phyloP scores from a whole-genome alignment of 2,113 vertebrate species.

The Tenebrosternarchus preto region DNA sequence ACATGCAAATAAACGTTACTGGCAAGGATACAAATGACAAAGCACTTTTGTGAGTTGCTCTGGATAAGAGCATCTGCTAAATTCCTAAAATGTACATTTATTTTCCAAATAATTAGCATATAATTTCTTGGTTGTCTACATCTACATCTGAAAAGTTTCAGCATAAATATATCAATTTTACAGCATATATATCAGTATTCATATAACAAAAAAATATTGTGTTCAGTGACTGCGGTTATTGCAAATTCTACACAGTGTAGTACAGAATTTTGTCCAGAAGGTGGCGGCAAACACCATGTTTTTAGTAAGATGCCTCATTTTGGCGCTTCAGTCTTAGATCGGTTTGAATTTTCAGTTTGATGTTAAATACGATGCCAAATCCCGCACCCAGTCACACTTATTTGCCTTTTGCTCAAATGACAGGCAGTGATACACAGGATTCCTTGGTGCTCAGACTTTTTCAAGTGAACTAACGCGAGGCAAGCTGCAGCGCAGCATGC shows the following conservation, averaged over 20 bases:
- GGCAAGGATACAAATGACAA: too few species aligned
- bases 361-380: background rate
- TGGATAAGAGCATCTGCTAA: too few species aligned
- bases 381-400: background rate
- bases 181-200: too few species aligned
- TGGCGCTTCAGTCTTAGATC: background rate
- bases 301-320: background rate
- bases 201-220: too few species aligned
- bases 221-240: background rate
- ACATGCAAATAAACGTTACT: too few species aligned
- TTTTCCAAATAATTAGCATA: too few species aligned
- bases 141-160: too few species aligned
- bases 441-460: background rate
- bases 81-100: too few species aligned
- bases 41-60: too few species aligned
- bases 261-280: conserved; percentile 16
- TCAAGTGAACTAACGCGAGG: background rate
- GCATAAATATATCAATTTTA: too few species aligned
- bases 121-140: too few species aligned
- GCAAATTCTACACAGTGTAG: background rate
- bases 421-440: background rate
- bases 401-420: background rate
- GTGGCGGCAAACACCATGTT: conserved; percentile 26
- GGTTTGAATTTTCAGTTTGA: conserved; percentile 1
- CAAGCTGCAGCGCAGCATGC: background rate